phyloP scores from a whole-genome alignment of 2,797 vertebrate species.

The Tolypeutes matacus region DNA sequence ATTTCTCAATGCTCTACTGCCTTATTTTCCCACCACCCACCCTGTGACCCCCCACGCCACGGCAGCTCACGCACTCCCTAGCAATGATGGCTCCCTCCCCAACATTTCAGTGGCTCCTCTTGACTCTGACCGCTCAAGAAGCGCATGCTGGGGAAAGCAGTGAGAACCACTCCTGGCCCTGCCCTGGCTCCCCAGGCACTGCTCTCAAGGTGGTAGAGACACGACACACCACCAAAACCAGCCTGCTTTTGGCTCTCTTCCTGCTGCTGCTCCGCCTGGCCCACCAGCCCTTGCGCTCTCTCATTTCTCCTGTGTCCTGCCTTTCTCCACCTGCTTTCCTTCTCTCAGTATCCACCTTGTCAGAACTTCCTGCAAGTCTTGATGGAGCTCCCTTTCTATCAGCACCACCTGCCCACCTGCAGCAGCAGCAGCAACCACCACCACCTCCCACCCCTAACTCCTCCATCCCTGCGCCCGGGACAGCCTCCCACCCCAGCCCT shows the following conservation, averaged over 20 bases:
- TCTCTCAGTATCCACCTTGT: too few species aligned
- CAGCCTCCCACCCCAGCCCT: background rate
- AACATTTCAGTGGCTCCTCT: background rate
- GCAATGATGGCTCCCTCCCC: background rate
- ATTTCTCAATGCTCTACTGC: background rate
- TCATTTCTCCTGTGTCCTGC: background rate
- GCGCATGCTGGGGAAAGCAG: background rate
- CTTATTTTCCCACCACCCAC: background rate
- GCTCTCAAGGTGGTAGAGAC: background rate
- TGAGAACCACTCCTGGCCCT: background rate
- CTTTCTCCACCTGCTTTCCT: background rate
- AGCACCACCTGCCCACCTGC: background rate
- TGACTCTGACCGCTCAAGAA: background rate
- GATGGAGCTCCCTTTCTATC: background rate
- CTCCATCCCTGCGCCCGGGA: rapidly evolving
- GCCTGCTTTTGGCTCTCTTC: background rate
- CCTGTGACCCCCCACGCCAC: rapidly evolving
- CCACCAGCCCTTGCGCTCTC: background rate
- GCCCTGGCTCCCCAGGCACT: background rate
- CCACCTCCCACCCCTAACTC: background rate
- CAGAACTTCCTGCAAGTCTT: background rate
- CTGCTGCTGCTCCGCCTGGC: background rate
- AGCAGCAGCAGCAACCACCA: background rate
- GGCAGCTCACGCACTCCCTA: background rate
- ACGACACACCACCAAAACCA: background rate